Evolutionary conservation across 2,888 invertebrate genomes (phyloP).

Genomic region (Epirrhoe alternata): DNA sequence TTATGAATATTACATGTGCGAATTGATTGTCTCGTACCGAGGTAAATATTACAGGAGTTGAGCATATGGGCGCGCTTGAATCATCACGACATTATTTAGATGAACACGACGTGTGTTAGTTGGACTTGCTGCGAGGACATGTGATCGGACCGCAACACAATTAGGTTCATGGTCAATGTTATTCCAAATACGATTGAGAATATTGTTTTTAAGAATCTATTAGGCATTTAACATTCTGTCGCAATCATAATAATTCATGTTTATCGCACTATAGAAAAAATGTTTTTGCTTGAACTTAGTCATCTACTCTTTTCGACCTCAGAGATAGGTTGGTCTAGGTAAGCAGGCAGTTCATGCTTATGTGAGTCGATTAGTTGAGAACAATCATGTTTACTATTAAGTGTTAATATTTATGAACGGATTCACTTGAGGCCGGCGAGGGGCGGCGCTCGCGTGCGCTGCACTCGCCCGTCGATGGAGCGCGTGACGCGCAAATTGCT

Average conservation of each 20-base stretch:
- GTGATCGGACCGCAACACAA: neutral
- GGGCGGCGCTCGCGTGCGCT: conserved; percentile 32
- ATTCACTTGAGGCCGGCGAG: neutral
- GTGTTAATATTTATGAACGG: conserved; percentile 12
- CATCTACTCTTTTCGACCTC: too few species aligned
- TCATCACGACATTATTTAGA: conserved; percentile 1
- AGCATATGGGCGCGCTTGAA: conserved; percentile 4
- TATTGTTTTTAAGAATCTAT: neutral
- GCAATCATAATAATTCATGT: too few species aligned
- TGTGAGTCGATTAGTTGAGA: too few species aligned
- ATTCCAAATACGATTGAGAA: neutral
- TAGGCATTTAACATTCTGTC: too few species aligned
- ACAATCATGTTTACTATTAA: neutral
- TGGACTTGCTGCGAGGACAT: neutral
- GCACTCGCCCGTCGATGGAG: conserved; percentile 34
- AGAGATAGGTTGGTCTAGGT: too few species aligned
- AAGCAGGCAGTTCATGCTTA: too few species aligned
- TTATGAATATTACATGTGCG: conserved; percentile 24
- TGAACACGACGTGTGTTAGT: neutral
- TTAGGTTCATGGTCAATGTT: neutral
- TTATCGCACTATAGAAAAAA: too few species aligned
- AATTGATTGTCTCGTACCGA: conserved; percentile 21
- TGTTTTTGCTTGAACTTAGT: too few species aligned
- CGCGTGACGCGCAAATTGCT: conserved; percentile 20
- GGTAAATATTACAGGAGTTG: conserved; percentile 10